A percentile compares a stretch with the other conserved stretches of the same genome.
phyloP scores from a whole-genome alignment of 2,113 vertebrate genomes.

The Aspidoscelis tigris region DNA sequence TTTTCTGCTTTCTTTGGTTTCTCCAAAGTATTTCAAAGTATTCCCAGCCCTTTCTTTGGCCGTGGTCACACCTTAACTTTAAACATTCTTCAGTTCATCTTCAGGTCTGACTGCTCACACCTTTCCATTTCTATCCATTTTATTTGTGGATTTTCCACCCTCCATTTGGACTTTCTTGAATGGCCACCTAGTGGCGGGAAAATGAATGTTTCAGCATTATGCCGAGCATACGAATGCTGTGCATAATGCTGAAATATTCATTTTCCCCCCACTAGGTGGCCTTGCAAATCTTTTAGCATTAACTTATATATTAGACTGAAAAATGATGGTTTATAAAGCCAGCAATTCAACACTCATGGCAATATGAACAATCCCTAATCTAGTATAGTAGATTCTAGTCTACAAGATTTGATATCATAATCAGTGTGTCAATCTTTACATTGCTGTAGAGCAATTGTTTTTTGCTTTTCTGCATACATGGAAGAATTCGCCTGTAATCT shows the following conservation, averaged over 20 bases:
- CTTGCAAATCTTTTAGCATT: background rate
- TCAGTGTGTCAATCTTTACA: background rate
- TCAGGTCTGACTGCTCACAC: too few species aligned
- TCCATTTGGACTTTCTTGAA: too few species aligned
- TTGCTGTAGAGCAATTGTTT: background rate
- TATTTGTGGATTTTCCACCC: too few species aligned
- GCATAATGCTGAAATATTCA: background rate
- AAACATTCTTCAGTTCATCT: too few species aligned
- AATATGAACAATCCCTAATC: background rate
- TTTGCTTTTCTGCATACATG: too few species aligned
- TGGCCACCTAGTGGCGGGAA: conserved; percentile 8
- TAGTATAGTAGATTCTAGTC: too few species aligned
- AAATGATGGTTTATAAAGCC: background rate
- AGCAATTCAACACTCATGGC: background rate
- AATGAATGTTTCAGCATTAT: background rate
- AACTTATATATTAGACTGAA: background rate
- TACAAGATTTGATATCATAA: too few species aligned
- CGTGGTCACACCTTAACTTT: too few species aligned
- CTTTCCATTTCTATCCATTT: too few species aligned
- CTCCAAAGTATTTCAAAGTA: background rate
- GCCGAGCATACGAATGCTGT: background rate
- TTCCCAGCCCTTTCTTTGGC: background rate
- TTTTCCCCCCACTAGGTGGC: conserved; percentile 23
- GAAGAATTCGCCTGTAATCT: too few species aligned
- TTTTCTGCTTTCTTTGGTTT: background rate